phyloP scores from a whole-genome alignment of 2,888 invertebrate genomes.

The Frankliniella fusca region DNA sequence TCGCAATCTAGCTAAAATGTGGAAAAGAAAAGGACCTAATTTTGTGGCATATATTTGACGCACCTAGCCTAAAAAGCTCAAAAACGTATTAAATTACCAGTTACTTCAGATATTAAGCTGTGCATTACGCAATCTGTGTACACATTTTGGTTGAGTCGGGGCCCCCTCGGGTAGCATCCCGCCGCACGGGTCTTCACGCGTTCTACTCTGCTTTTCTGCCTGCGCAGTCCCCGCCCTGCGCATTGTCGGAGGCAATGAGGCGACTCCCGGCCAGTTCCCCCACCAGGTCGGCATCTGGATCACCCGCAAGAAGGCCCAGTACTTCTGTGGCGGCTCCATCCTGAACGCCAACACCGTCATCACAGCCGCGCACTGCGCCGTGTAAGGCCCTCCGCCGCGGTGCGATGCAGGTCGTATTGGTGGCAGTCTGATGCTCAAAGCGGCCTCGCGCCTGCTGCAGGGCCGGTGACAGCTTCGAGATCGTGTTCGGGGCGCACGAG shows the following conservation, averaged over 20 bases:
- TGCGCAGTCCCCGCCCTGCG: constrained; percentile 28
- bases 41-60: too few species aligned
- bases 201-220: not conserved
- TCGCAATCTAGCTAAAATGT: too few species aligned
- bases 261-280: constrained; percentile 16
- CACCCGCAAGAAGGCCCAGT: not conserved
- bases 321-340: constrained; percentile 42
- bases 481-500: not conserved
- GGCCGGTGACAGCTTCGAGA: not conserved
- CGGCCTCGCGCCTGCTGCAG: not conserved
- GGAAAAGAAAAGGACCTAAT: too few species aligned
- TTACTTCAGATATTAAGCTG: too few species aligned
- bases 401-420: too few species aligned
- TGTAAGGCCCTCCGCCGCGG: constrained; percentile 33
- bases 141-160: too few species aligned
- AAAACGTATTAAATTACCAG: too few species aligned
- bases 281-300: constrained; percentile 11
- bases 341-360: constrained; percentile 40
- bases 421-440: too few species aligned
- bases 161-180: not conserved
- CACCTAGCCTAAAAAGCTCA: too few species aligned
- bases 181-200: not conserved
- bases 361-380: constrained; percentile 43
- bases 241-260: constrained; percentile 41
- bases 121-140: too few species aligned